These are phyloP conservation scores for Sebastes fasciatus DNA, from an alignment of 2,113 vertebrate species.

Conservation along the genomic window DNA sequence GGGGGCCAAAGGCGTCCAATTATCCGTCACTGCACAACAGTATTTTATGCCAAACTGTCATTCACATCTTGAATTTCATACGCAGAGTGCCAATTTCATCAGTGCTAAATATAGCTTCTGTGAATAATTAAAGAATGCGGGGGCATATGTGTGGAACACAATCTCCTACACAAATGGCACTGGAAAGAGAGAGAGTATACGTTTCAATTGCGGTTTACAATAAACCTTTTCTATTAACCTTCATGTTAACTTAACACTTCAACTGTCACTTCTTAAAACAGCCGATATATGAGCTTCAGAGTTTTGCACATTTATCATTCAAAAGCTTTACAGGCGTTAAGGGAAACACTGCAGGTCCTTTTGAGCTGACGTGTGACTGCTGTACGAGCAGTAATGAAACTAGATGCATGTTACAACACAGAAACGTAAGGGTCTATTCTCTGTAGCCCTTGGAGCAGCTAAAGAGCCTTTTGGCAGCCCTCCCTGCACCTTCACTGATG, in stretches of 20 bases:
- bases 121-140: conserved; percentile 21
- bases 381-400: background rate
- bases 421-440: conserved; percentile 8
- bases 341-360: background rate
- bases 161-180: background rate
- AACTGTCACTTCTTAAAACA: background rate
- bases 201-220: background rate
- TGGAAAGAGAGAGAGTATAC: background rate
- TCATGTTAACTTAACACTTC: background rate
- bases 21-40: conserved; percentile 17
- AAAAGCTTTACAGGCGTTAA: background rate
- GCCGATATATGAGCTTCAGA: background rate
- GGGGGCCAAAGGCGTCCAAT: conserved; percentile 40
- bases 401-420: background rate
- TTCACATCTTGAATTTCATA: conserved; percentile 37
- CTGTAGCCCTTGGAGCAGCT: conserved; percentile 1
- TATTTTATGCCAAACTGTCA: conserved; percentile 4
- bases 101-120: conserved; percentile 30
- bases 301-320: background rate
- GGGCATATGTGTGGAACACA: background rate
- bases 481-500: conserved; percentile 50
- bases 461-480: conserved; percentile 35
- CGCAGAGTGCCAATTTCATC: conserved; percentile 10
- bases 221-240: background rate
- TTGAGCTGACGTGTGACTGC: background rate